These are phyloP conservation scores for Eumeta japonica DNA, from an alignment of 1,140 invertebrate species.

Conservation along the genomic window DNA sequence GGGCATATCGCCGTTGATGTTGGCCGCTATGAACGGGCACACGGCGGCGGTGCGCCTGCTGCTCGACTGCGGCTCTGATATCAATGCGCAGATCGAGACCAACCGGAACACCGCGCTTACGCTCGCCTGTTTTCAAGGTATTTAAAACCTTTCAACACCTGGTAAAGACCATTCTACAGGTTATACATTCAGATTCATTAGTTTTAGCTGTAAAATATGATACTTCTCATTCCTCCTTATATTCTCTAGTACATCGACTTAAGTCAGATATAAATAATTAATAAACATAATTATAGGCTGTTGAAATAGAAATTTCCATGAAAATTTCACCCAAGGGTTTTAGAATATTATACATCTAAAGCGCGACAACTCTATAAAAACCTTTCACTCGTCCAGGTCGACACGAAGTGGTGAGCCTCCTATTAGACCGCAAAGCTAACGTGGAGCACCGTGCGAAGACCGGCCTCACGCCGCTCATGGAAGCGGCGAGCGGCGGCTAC, in stretches of 20 bases:
- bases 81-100: slow-evolving; percentile 99
- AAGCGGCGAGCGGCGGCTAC: slow-evolving; percentile 98
- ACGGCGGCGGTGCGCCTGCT: slow-evolving; percentile 87
- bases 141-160: too few relatives aligned
- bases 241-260: too few relatives aligned
- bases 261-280: too few relatives aligned
- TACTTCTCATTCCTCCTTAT: too few relatives aligned
- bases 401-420: slow-evolving; percentile 94
- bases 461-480: slow-evolving; percentile 97
- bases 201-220: too few relatives aligned
- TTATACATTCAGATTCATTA: too few relatives aligned
- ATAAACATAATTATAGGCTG: too few relatives aligned
- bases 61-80: slow-evolving; percentile 97
- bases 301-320: too few relatives aligned
- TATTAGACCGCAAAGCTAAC: slow-evolving; percentile 96
- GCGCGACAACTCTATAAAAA: not conserved
- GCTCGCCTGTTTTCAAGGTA: slow-evolving; percentile 97
- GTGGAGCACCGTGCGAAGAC: slow-evolving; percentile 99
- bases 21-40: slow-evolving; percentile 99
- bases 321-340: too few relatives aligned
- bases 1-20: slow-evolving; percentile 97
- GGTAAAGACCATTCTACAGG: too few relatives aligned
- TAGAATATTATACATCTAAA: not conserved
- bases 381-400: slow-evolving; percentile 47
- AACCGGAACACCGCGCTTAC: slow-evolving; percentile 98